Evolutionary conservation across 2,888 invertebrate species (phyloP).

Genomic region (Drosophila helvetica): DNA sequence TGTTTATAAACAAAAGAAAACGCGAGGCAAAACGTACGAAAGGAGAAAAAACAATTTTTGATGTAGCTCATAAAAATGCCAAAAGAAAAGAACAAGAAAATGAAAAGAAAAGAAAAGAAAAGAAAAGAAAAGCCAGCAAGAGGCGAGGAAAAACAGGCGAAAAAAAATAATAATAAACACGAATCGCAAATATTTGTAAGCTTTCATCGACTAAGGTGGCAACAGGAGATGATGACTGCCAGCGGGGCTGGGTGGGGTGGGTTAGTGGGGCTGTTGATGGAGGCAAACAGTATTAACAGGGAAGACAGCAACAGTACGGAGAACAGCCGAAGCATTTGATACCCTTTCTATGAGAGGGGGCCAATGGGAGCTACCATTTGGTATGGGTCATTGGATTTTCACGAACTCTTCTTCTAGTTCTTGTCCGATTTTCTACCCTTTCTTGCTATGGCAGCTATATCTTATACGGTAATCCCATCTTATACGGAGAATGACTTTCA

Average conservation of each 20-base stretch:
- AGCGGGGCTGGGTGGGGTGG: neutral
- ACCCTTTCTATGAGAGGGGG: neutral
- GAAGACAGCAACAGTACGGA: neutral
- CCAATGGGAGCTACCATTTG: too few relatives aligned
- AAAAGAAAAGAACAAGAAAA: neutral
- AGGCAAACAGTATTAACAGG: constrained; percentile 27
- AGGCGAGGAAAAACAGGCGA: constrained; percentile 4
- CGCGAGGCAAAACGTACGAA: constrained; percentile 13
- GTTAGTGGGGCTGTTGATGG: constrained; percentile 17
- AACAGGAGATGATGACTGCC: neutral
- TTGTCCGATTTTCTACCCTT: too few relatives aligned
- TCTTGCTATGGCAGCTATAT: too few relatives aligned
- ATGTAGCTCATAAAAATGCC: constrained; percentile 66
- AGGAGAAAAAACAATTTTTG: constrained; percentile 22
- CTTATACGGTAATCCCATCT: too few relatives aligned
- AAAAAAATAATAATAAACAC: constrained; percentile 45
- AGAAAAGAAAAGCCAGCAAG: neutral
- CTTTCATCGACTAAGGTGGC: constrained; percentile 41
- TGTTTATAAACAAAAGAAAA: constrained; percentile 69
- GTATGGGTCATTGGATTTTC: too few relatives aligned
- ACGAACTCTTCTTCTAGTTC: too few relatives aligned
- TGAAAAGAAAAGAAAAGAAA: neutral
- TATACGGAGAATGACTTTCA: too few relatives aligned
- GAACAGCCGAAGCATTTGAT: neutral
- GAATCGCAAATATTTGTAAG: constrained; percentile 65